These are phyloP conservation scores for Stictocephala bisonia DNA, from an alignment of 2,888 invertebrate genomes.

Conservation along the genomic window DNA sequence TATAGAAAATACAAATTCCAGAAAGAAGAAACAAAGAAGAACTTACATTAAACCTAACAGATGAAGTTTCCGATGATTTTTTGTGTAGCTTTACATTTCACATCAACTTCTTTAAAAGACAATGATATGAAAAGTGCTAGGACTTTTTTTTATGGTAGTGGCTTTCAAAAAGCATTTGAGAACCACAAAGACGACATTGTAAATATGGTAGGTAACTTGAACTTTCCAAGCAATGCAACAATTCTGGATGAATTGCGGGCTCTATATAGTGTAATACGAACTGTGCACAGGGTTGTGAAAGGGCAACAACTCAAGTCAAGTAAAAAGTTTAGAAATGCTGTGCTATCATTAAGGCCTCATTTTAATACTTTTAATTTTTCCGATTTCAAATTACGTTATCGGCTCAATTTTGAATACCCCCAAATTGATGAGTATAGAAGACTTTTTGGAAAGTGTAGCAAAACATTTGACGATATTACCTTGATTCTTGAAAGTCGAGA, in stretches of 20 bases:
- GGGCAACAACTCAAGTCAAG: conserved; percentile 24
- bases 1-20: conserved; percentile 5
- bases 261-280: not conserved
- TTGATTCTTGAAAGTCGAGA: conserved; percentile 21
- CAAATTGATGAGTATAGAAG: conserved; percentile 2
- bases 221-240: not conserved
- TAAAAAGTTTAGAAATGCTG: conserved; percentile 20
- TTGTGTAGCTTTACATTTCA: not conserved
- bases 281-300: conserved; percentile 30
- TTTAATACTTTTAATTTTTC: conserved; percentile 20
- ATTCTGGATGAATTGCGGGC: conserved; percentile 11
- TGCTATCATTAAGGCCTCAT: conserved; percentile 17
- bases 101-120: not conserved
- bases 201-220: not conserved
- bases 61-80: conserved; percentile 10
- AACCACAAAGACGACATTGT: conserved; percentile 16
- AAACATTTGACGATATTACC: conserved; percentile 16
- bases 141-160: not conserved
- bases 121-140: conserved; percentile 3
- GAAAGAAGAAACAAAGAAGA: conserved; percentile 20
- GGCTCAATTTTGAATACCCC: not conserved
- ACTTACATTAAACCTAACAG: not conserved
- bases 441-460: conserved; percentile 9
- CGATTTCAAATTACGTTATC: not conserved
- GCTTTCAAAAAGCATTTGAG: conserved; percentile 15